Base-by-base conservation (phyloP, 2,113 vertebrate genomes). In the Alexandromys fortis region DNA sequence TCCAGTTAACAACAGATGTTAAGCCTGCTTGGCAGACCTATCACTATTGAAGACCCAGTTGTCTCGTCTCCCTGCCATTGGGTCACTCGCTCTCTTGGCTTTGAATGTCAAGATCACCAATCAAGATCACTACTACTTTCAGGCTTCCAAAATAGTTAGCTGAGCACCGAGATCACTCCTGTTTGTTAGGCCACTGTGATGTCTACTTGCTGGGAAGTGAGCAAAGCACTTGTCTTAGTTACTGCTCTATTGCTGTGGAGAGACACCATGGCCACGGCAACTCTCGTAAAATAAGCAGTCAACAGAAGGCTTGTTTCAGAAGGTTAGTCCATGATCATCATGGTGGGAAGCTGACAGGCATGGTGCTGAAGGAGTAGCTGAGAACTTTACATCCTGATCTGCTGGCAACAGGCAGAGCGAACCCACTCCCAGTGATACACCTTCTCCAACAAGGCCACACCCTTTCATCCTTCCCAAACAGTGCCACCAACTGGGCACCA, bases 41-140 rank as follows among this genome's bases (percentile, higher is more conserved):
- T 33, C 45, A 13, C 67, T 72, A 35, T 5, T 68, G n/a, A 45
- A 90, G 42, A 95, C 55, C 55, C 82, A 38, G 22, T 76, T 42
- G 68, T 42, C 45, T 86, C 45, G 55, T 82, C 49, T 58, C 49
- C 35, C 1, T n/a, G 38, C 14, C 65, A 30, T 49, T 65, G 65
- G 42, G n/a, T n/a, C 11, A 68, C 86, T 73, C 70, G 78, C 75
- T 83, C 86, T 90, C 47, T 63, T 89, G 61, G 72, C 45, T 94
- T 94, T 61, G 30, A 47, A 92, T 49, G 67, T 76, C 86, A 96
- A 91, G 82, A 91, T 67, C 89, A 91, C 7, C 61, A 70, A 5
- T 55, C 92, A 95, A 8, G 16, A 91, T 49, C 67, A 45, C 95
- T 68, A 91, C 81, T 89, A 24, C 14, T 33, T 16, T 73, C 92